phyloP scores from a whole-genome alignment of 2,888 invertebrate genomes.

The Brenthis ino region DNA sequence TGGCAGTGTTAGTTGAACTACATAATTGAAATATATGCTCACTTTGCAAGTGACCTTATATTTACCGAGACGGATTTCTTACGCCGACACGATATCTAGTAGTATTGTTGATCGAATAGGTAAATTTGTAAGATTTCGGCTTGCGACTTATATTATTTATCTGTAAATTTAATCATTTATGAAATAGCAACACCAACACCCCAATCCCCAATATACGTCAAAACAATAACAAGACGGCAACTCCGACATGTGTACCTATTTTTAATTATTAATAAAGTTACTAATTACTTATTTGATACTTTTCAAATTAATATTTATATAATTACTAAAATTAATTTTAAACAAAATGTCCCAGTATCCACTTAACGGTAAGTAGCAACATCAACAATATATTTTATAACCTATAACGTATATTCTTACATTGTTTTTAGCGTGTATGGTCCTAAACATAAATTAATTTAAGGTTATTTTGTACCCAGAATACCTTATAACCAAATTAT shows the following conservation, averaged over 20 bases:
- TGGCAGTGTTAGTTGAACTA: too few species aligned
- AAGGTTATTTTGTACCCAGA: not conserved
- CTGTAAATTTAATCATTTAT: not conserved
- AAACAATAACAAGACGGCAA: constrained; percentile 12
- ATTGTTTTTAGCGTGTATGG: not conserved
- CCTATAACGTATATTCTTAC: constrained; percentile 1
- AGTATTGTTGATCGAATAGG: too few species aligned
- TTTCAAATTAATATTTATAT: not conserved
- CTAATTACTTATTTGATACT: not conserved
- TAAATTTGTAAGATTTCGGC: too few species aligned
- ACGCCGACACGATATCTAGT: too few species aligned
- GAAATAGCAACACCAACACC: not conserved
- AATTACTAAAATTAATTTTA: not conserved
- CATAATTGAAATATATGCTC: too few species aligned
- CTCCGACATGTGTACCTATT: not conserved
- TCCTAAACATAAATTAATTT: too few species aligned
- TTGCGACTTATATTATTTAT: not conserved
- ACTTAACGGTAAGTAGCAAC: constrained; percentile 60
- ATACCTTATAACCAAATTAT: not conserved
- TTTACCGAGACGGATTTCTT: too few species aligned
- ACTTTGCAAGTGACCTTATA: too few species aligned
- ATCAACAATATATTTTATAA: constrained; percentile 34
- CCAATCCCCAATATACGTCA: not conserved
- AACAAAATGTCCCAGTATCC: constrained; percentile 65
- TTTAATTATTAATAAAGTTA: not conserved